These are phyloP conservation scores for Imbricaverruca yamaguchii DNA, from an alignment of 2,888 invertebrate genomes.

Conservation along the genomic window DNA sequence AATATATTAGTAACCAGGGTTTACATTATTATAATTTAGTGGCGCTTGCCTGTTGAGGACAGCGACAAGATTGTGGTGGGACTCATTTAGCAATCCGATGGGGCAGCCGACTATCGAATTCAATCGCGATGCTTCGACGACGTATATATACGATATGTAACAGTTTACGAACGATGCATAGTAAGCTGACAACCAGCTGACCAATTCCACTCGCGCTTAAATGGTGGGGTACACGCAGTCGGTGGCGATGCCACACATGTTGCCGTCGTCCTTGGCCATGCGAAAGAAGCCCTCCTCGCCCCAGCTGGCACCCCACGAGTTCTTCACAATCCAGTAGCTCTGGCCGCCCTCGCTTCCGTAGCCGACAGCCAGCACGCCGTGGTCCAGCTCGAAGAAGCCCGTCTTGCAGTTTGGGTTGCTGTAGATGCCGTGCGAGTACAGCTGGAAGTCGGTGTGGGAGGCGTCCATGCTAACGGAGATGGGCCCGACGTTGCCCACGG, in stretches of 20 bases:
- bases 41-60: too few relatives aligned
- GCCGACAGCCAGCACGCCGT: constrained; percentile 17
- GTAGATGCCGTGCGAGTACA: constrained; percentile 8
- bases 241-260: constrained; percentile 14
- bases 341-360: neutral
- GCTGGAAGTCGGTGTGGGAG: neutral
- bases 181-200: too few relatives aligned
- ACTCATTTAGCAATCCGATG: too few relatives aligned
- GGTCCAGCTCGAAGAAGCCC: neutral
- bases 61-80: too few relatives aligned
- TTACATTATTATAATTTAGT: too few relatives aligned
- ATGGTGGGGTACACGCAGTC: neutral
- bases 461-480: constrained; percentile 10
- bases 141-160: too few relatives aligned
- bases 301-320: constrained; percentile 12
- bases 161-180: too few relatives aligned
- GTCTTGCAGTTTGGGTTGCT: neutral
- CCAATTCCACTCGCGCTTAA: neutral
- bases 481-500: neutral
- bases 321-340: constrained; percentile 12
- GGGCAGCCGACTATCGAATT: too few relatives aligned
- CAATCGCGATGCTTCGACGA: too few relatives aligned
- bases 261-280: neutral
- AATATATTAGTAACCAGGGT: too few relatives aligned
- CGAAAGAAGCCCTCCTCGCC: constrained; percentile 1